A percentile compares a stretch with the other conserved stretches of the same genome.
Conservation (phyloP, 1,140 invertebrate species). For the Tyrophagus putrescentiae region DNA sequence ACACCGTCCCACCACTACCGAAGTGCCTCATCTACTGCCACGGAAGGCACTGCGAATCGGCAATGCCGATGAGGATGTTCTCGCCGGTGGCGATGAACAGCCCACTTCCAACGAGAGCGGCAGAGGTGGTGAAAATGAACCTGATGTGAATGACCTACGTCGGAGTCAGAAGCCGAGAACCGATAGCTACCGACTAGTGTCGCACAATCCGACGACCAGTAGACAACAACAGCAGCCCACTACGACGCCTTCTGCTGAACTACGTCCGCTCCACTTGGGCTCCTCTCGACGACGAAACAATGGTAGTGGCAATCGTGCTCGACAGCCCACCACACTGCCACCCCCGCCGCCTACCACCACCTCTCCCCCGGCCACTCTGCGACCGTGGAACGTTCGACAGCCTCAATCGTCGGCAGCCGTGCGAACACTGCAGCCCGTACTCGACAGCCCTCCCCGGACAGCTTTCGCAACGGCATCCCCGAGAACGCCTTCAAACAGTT, state of each 20-base stretch:
- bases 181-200: constrained; percentile 6
- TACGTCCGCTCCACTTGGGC: not conserved
- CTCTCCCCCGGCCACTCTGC: not conserved
- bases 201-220: not conserved
- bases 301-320: not conserved
- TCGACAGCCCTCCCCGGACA: not conserved
- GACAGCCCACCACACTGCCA: not conserved
- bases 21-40: not conserved
- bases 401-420: too few relatives aligned
- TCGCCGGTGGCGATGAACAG: not conserved
- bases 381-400: not conserved
- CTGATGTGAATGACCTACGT: too few relatives aligned
- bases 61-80: not conserved
- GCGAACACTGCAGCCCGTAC: too few relatives aligned
- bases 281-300: not conserved
- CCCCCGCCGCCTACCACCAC: not conserved
- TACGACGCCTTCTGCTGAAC: too few relatives aligned
- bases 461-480: not conserved
- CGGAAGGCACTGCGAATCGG: not conserved
- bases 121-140: too few relatives aligned
- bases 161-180: too few relatives aligned
- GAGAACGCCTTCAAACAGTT: constrained; percentile 3
- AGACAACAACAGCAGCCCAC: not conserved
- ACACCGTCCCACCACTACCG: not conserved
- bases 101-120: too few relatives aligned